These are phyloP conservation scores for Phalanger gymnotis DNA, from an alignment of 2,797 vertebrate species.

Conservation along the genomic window DNA sequence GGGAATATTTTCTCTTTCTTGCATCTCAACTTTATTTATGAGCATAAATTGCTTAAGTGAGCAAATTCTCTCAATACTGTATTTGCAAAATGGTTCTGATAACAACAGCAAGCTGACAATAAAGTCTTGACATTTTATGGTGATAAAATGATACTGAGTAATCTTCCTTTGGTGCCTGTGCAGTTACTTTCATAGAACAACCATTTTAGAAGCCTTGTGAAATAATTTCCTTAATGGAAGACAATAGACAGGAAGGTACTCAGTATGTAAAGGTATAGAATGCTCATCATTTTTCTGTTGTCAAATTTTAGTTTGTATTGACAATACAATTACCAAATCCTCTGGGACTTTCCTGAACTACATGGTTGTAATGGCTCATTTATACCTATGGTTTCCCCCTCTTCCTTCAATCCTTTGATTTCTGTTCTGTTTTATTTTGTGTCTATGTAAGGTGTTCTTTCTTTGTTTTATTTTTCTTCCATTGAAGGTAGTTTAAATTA, in stretches of 20 bases:
- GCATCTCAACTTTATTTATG: conserved; percentile 60
- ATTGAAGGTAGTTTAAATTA: neutral
- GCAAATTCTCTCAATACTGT: conserved; percentile 71
- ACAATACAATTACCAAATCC: neutral
- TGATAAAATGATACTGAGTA: conserved; percentile 19
- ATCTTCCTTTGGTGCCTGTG: conserved; percentile 47
- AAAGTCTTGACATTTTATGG: conserved; percentile 52
- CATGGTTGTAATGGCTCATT: neutral
- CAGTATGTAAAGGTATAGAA: neutral
- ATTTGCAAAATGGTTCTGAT: conserved; percentile 71
- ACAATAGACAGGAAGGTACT: neutral
- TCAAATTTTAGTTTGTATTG: conserved; percentile 22
- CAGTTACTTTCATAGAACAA: conserved; percentile 55
- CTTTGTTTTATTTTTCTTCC: conserved; percentile 1
- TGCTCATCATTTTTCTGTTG: neutral
- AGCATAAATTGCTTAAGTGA: conserved; percentile 56
- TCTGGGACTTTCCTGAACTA: neutral
- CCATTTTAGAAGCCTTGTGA: conserved; percentile 45
- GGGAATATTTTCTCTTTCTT: conserved; percentile 63
- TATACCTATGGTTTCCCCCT: neutral
- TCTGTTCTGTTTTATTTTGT: neutral
- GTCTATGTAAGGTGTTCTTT: neutral
- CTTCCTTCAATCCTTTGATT: neutral
- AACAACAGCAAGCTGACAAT: conserved; percentile 65
- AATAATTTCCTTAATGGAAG: conserved; percentile 51